Evolutionary conservation across 2,113 vertebrate species (phyloP).

Genomic region (Cephalopholis sonnerati): DNA sequence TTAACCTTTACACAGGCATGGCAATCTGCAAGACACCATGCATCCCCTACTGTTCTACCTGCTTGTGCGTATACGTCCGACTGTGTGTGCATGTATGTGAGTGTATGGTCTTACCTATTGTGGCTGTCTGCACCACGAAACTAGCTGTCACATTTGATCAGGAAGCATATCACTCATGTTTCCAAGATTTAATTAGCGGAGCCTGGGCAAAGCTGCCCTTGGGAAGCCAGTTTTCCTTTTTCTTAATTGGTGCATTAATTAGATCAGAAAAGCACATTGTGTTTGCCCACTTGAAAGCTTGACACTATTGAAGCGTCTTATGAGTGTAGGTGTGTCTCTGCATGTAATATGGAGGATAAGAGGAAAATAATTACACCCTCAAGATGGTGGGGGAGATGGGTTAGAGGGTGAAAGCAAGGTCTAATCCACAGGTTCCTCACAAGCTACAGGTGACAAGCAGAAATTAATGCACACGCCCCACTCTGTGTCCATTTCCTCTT

Average conservation of each 20-base stretch:
- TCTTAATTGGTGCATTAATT: constrained; percentile 97
- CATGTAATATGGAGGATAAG: constrained; percentile 45
- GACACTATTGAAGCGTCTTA: constrained; percentile 54
- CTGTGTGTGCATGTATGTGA: not conserved
- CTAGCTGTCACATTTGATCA: constrained; percentile 80
- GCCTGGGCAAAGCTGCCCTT: constrained; percentile 90
- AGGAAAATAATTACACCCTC: constrained; percentile 52
- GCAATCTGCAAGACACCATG: not conserved
- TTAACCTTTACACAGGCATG: not conserved
- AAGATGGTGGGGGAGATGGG: constrained; percentile 5
- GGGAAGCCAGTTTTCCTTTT: constrained; percentile 91
- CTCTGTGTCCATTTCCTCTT: not conserved
- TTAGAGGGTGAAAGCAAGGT: constrained; percentile 15
- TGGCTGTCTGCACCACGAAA: constrained; percentile 58
- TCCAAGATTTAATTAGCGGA: constrained; percentile 91
- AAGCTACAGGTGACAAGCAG: constrained; percentile 25
- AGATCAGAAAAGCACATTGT: constrained; percentile 88
- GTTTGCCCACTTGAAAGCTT: constrained; percentile 72
- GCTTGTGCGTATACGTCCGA: not conserved
- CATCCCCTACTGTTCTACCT: not conserved
- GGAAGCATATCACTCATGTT: constrained; percentile 82
- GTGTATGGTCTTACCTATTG: constrained; percentile 41
- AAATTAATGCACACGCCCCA: not conserved
- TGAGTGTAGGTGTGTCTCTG: constrained; percentile 40
- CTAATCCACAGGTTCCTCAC: constrained; percentile 43